Base-by-base conservation (phyloP, 2,113 vertebrate genomes). In the Etheostoma cragini region DNA sequence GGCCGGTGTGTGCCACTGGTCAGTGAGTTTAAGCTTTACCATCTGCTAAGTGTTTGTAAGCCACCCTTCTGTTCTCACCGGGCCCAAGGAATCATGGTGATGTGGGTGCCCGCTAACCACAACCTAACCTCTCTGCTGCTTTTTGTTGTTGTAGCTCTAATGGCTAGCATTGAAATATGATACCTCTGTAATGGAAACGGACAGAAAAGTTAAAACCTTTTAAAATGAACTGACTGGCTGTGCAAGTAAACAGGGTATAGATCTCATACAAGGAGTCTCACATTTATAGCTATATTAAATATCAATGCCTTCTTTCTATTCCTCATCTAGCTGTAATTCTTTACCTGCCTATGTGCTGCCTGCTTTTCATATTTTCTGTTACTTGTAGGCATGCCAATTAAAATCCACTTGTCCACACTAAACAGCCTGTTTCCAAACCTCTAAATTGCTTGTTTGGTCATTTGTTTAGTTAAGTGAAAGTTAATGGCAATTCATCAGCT, bases 21-120 rank as follows among this genome's bases (percentile, higher is more conserved):
- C 78, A 76, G 54, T 73, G 62, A 64, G 80, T 83, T 76, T 73
- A 89, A 87, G 84, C 87, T 89, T 87, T 10, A 52, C 87, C 82
- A 87, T 90, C 87, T 92, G 89, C 42, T 60, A 26, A 76, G 58
- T 80, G 57, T 78, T 77, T 81, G 58, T 65, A 38, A 67, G 74
- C 78, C 54, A 42, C 49, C 60, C 52, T 56, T 56, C 64, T 65
- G 42, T 52, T 71, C 79, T 83, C 76, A 61, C 63, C n/a, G 4
- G 78, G 74, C 71, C 54, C 15, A n/a, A 60, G 70, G 82, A 72
- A 46, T 87, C 64, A 71, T 21, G 46, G 78, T 45, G 75, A 68
- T 53, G 52, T 67, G 53, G 76, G 24, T 11, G 60, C 74, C 77
- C 62, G 49, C 74, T 69, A 53, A 46, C 53, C 21, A 54, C 50